These are phyloP conservation scores for Chinchilla lanigera DNA, from an alignment of 2,113 vertebrate genomes.

Conservation along the genomic window DNA sequence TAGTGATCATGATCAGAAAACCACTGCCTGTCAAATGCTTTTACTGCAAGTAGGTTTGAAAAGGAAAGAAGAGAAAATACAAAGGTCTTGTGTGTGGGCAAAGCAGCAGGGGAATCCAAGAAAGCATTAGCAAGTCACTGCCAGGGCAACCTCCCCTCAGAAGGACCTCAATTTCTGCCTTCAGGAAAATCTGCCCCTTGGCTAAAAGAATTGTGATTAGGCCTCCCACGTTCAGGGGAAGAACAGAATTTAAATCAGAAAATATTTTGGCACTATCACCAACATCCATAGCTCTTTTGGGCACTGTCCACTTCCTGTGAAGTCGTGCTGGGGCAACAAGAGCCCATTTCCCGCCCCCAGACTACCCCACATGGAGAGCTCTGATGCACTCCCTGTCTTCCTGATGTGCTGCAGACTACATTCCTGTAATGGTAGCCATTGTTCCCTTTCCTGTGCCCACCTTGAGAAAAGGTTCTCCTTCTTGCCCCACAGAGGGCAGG, in stretches of 20 bases:
- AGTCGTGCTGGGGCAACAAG: neutral
- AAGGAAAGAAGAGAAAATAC: neutral
- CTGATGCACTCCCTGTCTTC: neutral
- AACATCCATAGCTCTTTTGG: neutral
- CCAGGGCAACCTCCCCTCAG: neutral
- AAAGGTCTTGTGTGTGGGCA: neutral
- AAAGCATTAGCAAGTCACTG: neutral
- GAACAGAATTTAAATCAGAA: neutral
- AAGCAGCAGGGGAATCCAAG: neutral
- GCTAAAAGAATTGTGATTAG: neutral
- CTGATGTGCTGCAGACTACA: neutral
- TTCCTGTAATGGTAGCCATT: neutral
- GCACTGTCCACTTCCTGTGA: too few species aligned
- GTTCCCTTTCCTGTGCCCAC: neutral
- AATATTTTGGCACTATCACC: rapidly evolving
- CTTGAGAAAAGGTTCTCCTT: neutral
- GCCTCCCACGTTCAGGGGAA: neutral
- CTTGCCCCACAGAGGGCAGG: neutral
- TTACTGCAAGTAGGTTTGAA: neutral
- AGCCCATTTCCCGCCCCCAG: neutral
- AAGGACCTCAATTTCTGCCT: neutral
- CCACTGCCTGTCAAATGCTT: neutral
- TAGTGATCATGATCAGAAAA: neutral
- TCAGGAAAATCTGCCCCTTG: neutral
- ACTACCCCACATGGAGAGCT: neutral